Base-by-base conservation (phyloP, 2,113 vertebrate genomes). In the Poecilia latipinna region DNA sequence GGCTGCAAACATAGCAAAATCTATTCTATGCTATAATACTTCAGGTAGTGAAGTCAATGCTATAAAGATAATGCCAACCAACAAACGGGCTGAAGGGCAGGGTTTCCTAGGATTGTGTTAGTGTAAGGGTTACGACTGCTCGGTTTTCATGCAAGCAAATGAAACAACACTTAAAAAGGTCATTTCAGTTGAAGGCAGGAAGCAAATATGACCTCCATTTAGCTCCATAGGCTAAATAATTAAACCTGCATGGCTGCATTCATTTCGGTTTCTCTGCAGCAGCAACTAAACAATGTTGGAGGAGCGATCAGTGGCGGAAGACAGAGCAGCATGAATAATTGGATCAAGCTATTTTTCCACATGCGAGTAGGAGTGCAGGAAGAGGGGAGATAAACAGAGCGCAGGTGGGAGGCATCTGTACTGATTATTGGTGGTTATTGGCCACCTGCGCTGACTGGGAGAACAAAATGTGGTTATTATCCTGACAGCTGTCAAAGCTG, bases 91-190 rank as follows among this genome's bases (percentile, higher is more conserved):
- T 51, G n/a, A 48, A 71, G 88, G 91, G 91, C 82, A 86, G 85
- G 88, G 87, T 66, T 92, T 93, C 91, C 91, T 90, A 35, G 62
- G 87, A 93, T 91, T 93, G 91, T 93, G 80, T 60, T 61, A 71
- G 51, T 29, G 22, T 76, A 60, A 76, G 12, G 13, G 35, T 83
- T 74, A 72, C 31, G 64, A 39, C 15, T 44, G 35, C 22, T 61
- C 35, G 1, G 35, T 70, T 32, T 70, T 72, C 78, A 73, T 44
- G 73, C 31, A 22, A 71, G n/a, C 51, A 61, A 68, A 62, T 72
- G 72, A 44, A 12, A 64, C 15, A 69, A 71, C 48, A 32, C 60
- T 66, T n/a, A 48, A 1, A 24, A 57, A 75, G 70, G 71, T 74
- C 32, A 78, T 73, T 82, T 85, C 61, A 57, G 39, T 54, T 26